Percentiles rank a stretch among this genome's conserved stretches.
phyloP scores from a whole-genome alignment of 2,113 vertebrate species.

The Falcunculus frontatus region DNA sequence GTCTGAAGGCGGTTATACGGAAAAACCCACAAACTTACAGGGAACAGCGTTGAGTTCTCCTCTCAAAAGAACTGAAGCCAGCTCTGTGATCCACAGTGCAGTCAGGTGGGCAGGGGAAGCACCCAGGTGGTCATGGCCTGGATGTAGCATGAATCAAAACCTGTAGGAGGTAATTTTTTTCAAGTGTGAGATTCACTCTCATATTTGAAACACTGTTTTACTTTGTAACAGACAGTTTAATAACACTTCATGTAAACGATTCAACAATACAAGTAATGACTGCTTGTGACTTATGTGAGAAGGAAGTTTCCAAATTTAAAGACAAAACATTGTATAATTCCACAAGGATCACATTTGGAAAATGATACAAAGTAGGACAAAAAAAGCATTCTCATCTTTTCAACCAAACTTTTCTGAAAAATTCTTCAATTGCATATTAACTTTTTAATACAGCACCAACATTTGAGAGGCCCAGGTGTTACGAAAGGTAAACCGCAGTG shows the following conservation, averaged over 20 bases:
- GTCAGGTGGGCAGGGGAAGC: neutral
- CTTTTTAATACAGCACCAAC: neutral
- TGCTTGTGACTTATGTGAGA: neutral
- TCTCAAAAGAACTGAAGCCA: neutral
- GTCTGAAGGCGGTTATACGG: rapidly evolving
- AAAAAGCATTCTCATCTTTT: neutral
- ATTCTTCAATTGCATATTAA: neutral
- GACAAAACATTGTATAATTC: neutral
- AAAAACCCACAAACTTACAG: neutral
- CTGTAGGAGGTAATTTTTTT: neutral
- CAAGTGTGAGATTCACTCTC: neutral
- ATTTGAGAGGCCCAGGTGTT: neutral
- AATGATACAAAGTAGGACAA: neutral
- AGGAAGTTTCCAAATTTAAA: neutral
- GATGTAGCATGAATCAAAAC: neutral
- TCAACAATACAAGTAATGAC: neutral
- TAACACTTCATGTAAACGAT: neutral
- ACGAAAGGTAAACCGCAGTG: neutral
- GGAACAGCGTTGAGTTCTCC: rapidly evolving
- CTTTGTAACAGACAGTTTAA: neutral
- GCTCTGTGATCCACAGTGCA: neutral
- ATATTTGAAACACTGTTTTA: neutral
- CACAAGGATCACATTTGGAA: constrained; percentile 5
- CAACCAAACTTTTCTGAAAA: neutral
- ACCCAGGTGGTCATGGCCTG: rapidly evolving